Percentiles rank a stretch among this genome's conserved stretches.
These are phyloP conservation scores for Rhea americana DNA, from an alignment of 2,113 vertebrate genomes.

Conservation along the genomic window DNA sequence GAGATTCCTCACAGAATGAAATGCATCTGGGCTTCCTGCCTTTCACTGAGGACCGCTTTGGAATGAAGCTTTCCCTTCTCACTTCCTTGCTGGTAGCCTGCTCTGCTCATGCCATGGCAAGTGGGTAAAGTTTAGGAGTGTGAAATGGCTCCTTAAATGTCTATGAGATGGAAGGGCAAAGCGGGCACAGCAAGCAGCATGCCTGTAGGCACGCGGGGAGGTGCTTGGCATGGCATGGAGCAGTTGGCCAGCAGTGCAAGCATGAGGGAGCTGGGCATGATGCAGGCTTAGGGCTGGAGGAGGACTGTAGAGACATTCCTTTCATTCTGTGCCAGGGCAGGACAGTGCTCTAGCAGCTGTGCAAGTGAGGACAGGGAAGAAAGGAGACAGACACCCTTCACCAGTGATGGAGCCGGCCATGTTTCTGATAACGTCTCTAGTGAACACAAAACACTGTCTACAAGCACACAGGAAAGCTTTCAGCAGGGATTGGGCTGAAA, in stretches of 20 bases:
- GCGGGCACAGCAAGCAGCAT: fast-evolving
- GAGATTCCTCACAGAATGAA: neutral
- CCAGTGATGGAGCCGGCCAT: neutral
- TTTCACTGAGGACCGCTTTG: neutral
- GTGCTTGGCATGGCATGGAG: neutral
- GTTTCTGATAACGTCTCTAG: neutral
- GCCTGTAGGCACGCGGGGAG: fast-evolving
- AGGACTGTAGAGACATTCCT: neutral
- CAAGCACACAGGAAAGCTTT: neutral
- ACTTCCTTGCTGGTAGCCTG: neutral
- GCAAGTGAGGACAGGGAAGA: neutral
- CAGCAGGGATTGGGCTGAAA: neutral
- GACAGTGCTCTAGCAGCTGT: neutral
- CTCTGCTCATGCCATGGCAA: neutral
- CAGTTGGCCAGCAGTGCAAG: neutral
- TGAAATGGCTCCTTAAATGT: neutral
- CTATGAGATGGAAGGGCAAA: neutral
- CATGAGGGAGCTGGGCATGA: neutral
- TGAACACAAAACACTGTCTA: neutral
- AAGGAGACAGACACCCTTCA: neutral
- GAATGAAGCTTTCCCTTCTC: neutral
- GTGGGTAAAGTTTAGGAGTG: neutral
- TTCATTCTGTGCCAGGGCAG: neutral
- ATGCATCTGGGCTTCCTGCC: neutral
- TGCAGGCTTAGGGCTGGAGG: neutral